phyloP scores from a whole-genome alignment of 2,797 vertebrate species.

The Meda fulgida region DNA sequence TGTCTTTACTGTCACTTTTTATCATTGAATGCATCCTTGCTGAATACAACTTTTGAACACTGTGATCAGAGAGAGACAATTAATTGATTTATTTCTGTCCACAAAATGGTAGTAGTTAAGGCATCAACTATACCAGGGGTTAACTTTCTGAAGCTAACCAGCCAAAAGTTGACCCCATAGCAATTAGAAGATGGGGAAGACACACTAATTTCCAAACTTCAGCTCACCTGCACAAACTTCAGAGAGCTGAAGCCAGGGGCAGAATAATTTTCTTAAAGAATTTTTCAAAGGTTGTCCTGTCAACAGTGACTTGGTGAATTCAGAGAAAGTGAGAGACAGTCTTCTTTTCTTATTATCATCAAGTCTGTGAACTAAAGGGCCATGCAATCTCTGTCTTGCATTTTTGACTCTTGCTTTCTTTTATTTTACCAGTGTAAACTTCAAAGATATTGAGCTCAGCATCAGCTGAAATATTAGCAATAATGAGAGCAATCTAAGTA shows the following conservation, averaged over 20 bases:
- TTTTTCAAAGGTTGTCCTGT: conserved; percentile 1
- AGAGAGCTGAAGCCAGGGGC: neutral
- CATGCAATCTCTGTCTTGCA: neutral
- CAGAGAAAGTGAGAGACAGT: neutral
- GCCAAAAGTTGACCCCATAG: neutral
- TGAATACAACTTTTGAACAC: no score
- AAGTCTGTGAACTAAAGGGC: neutral
- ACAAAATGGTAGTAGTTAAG: no score
- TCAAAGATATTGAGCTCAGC: neutral
- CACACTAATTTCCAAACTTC: neutral
- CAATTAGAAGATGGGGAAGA: neutral
- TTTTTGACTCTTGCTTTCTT: neutral
- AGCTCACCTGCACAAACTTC: neutral
- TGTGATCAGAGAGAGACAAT: no score
- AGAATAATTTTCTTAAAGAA: neutral
- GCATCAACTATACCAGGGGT: neutral
- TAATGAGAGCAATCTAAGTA: neutral
- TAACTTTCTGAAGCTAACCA: neutral
- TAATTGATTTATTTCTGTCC: no score
- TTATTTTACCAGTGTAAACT: neutral
- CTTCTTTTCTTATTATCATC: neutral
- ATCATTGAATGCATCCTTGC: no score
- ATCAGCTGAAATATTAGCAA: neutral
- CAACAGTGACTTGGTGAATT: neutral
- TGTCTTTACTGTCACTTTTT: no score